Conservation (phyloP, 2,113 vertebrate genomes). For the Grammomys dolichurus region DNA sequence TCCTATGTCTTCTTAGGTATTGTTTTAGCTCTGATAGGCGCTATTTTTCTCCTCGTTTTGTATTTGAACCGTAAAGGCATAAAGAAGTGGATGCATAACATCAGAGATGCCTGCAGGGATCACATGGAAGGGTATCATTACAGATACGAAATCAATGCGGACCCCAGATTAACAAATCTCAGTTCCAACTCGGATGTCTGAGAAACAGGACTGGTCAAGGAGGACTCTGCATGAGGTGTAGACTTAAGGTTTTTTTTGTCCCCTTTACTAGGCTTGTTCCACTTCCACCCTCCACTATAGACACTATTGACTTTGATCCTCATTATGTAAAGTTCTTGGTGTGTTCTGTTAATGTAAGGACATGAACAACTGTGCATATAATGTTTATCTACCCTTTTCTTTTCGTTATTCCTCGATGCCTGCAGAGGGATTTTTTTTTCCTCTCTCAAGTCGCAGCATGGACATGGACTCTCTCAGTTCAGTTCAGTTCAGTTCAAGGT, state of each 20-base stretch:
- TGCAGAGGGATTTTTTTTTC: conserved; percentile 64
- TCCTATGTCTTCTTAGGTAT: conserved; percentile 97
- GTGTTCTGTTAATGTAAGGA: conserved; percentile 81
- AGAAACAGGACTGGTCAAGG: neutral
- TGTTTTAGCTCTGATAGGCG: conserved; percentile 97
- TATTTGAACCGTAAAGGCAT: conserved; percentile 99
- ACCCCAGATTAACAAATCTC: conserved; percentile 95
- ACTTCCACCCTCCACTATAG: conserved; percentile 63
- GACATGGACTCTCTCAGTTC: conserved; percentile 57
- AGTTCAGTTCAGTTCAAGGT: conserved; percentile 64
- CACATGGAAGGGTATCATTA: conserved; percentile 99
- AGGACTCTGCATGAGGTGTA: conserved; percentile 92
- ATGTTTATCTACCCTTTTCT: conserved; percentile 75
- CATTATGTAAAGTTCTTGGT: conserved; percentile 81
- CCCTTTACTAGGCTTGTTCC: conserved; percentile 79
- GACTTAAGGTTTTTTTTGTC: conserved; percentile 77
- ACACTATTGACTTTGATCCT: conserved; percentile 75
- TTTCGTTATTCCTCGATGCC: conserved; percentile 57
- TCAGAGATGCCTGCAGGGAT: conserved; percentile 98
- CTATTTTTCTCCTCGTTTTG: conserved; percentile 98
- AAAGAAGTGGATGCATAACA: conserved; percentile 99
- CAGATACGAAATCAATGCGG: conserved; percentile 97
- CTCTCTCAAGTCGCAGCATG: conserved; percentile 69
- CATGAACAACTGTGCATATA: conserved; percentile 86
- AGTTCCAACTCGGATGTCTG: conserved; percentile 97